Base-by-base conservation (phyloP, 2,888 invertebrate species). In the Patella caerulea region DNA sequence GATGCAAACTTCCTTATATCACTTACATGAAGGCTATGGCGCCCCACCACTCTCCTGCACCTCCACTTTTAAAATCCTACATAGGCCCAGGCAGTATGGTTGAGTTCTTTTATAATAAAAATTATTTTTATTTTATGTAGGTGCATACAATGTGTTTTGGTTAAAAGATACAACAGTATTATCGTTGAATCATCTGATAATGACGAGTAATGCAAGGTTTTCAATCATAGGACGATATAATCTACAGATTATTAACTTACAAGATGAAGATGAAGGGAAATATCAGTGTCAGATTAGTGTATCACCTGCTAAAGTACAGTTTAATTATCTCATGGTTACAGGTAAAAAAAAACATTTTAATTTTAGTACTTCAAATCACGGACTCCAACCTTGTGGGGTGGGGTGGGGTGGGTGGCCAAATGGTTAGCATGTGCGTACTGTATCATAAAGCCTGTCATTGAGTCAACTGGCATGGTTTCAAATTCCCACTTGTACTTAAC, bases 181-280 rank as follows among this genome's bases (percentile, higher is more conserved):
- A 65, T 75, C 78, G 2, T 45, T 78, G 53, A 78, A 78, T 17
- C 78, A 78, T 65, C 74, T 78, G 53, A 53, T 78, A n/a, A 75
- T 78, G 59, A 72, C 75, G 0, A 73, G 76, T 1, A 65, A 71
- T 55, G 34, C 19, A 5, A 72, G 75, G 11, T 34, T 65, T 45
- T 45, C 53, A 7, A 78, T 78, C 55, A 59, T 59, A 15, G 75
- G 75, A 52, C 74, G 74, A 45, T 78, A 78, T 55, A 78, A 72
- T 59, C 55, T 78, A 34, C 69, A 65, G 52, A 72, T 78, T 34
- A 65, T 19, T 53, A 72, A 78, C 72, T 74, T 78, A 9, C 65
- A 56, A 19, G 65, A 55, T n/a, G 72, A 29, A 34, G 78, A 78
- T 55, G 78, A 78, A 55, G 78, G 74, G 3, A 17, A 72, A 56